phyloP scores from a whole-genome alignment of 2,797 vertebrate genomes.

The Salmo trutta region DNA sequence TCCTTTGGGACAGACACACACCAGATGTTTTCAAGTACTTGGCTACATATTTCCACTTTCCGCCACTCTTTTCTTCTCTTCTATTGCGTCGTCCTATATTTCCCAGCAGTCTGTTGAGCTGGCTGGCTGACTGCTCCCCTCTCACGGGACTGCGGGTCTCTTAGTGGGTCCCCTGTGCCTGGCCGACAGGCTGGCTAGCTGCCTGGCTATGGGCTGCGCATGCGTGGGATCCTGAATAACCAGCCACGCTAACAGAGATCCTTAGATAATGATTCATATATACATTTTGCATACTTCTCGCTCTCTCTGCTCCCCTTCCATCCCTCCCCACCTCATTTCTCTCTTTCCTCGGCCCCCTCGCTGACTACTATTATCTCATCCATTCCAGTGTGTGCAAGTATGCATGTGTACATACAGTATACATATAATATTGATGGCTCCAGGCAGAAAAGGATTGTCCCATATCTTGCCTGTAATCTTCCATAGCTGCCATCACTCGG shows the following conservation, averaged over 20 bases:
- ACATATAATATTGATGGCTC: slow-evolving; percentile 55
- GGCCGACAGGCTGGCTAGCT: neutral
- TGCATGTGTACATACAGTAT: slow-evolving; percentile 39
- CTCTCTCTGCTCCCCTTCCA: neutral
- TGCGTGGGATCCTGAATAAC: slow-evolving; percentile 18
- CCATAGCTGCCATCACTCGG: slow-evolving; percentile 27
- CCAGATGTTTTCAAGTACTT: slow-evolving; percentile 12
- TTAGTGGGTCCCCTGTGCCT: neutral
- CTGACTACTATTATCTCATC: neutral
- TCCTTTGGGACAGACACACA: slow-evolving; percentile 9
- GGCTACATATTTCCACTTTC: neutral
- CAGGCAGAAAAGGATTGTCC: slow-evolving; percentile 37
- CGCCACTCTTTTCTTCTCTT: neutral
- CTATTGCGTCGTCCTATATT: neutral
- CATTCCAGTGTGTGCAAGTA: slow-evolving; percentile 45
- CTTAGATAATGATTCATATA: slow-evolving; percentile 47
- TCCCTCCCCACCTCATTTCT: neutral
- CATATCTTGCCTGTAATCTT: slow-evolving; percentile 40
- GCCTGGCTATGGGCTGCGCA: neutral
- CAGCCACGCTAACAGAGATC: slow-evolving; percentile 15
- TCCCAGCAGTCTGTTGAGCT: neutral
- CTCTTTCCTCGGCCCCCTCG: slow-evolving; percentile 7
- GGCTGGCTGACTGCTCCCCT: neutral
- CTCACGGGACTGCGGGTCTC: neutral
- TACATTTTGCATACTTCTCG: neutral